Conservation (phyloP, 2,888 invertebrate species). For the Tipula vernalis region DNA sequence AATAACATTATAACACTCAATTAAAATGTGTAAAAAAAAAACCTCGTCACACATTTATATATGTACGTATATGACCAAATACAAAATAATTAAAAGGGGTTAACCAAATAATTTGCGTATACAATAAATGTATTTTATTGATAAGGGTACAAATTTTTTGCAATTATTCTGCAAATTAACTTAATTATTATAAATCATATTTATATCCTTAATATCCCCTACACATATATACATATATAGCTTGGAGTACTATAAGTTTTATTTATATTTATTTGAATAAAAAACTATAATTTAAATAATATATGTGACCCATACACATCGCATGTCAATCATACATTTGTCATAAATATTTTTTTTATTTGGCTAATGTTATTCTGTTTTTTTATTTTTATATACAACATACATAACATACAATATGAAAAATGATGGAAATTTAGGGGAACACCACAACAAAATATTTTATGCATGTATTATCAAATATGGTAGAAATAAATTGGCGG, state of each 20-base stretch:
- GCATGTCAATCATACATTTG: slow-evolving; percentile 4
- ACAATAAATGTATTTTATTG: neutral
- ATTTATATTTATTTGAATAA: neutral
- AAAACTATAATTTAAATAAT: neutral
- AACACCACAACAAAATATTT: neutral
- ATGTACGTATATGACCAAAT: neutral
- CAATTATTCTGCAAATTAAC: neutral
- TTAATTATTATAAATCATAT: neutral
- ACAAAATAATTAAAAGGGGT: neutral
- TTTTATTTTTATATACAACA: neutral
- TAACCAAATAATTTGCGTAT: neutral
- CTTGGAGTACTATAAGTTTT: neutral
- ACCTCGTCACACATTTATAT: too few relatives aligned
- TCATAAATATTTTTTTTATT: neutral
- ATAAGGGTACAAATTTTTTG: neutral
- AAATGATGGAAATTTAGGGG: neutral
- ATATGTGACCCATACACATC: neutral
- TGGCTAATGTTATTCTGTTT: neutral
- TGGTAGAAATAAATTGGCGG: neutral
- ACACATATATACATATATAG: neutral
- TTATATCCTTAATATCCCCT: neutral
- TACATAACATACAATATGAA: neutral
- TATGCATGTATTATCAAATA: neutral
- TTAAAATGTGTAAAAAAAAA: too few relatives aligned
- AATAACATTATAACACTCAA: too few relatives aligned